Evolutionary conservation across 1,140 invertebrate species (phyloP).

Genomic region (Dendroctonus valens): DNA sequence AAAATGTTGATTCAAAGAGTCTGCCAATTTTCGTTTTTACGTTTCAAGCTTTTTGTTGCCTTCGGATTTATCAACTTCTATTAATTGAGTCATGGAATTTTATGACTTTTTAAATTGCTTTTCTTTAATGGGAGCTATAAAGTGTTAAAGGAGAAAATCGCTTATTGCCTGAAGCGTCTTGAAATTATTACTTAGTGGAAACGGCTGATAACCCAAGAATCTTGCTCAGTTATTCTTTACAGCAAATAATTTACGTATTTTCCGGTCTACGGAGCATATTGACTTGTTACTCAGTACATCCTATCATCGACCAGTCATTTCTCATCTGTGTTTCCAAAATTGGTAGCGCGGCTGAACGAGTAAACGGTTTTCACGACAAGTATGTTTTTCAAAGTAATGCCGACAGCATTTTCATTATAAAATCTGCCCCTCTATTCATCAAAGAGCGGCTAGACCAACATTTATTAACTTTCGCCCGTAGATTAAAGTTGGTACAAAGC

Average conservation of each 20-base stretch:
- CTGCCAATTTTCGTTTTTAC: neutral
- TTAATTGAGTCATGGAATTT: neutral
- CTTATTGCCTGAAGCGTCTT: no score
- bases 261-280: neutral
- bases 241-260: neutral
- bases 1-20: neutral
- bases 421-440: neutral
- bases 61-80: neutral
- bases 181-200: no score
- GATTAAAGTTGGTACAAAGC: neutral
- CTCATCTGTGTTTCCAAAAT: neutral
- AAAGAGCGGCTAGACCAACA: neutral
- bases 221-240: neutral
- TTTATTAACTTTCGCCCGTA: neutral
- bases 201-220: no score
- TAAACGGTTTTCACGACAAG: neutral
- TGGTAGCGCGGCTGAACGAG: neutral
- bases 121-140: no score
- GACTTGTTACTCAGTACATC: neutral
- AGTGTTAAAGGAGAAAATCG: no score
- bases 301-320: neutral
- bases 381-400: neutral
- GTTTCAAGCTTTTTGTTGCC: neutral
- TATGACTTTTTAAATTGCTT: neutral
- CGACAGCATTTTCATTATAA: neutral